phyloP scores from a whole-genome alignment of 2,888 invertebrate species.

The Automeris io region DNA sequence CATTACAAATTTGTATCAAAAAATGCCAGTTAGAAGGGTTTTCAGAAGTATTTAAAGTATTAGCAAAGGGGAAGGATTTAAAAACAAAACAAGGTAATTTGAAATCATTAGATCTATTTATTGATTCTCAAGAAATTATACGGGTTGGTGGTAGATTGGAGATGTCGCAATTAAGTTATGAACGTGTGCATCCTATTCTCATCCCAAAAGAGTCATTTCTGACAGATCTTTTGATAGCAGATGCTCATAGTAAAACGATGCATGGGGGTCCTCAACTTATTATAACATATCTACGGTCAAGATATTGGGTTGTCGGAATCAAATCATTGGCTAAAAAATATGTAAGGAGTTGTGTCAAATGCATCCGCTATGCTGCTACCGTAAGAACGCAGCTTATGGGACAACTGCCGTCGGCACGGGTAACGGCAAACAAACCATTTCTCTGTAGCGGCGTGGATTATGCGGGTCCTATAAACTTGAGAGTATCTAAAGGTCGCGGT shows the following conservation, averaged over 20 bases:
- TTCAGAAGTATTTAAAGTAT: not conserved
- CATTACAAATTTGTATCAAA: not conserved
- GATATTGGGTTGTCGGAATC: not conserved
- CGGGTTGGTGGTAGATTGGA: conserved; percentile 11
- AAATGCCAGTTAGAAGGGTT: not conserved
- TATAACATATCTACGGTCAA: not conserved
- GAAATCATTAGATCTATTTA: not conserved
- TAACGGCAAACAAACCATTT: conserved; percentile 4
- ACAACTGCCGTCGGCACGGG: conserved; percentile 6
- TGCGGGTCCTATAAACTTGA: conserved; percentile 6
- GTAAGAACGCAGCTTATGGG: conserved; percentile 7
- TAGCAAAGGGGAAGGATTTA: no score
- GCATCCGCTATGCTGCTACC: not conserved
- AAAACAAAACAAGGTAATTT: no score
- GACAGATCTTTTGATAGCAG: conserved; percentile 12
- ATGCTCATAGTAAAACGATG: conserved; percentile 16
- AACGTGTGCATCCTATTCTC: conserved; percentile 16
- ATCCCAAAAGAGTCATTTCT: conserved; percentile 9
- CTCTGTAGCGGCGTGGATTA: conserved; percentile 1
- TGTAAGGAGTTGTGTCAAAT: not conserved
- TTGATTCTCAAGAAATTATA: conserved; percentile 1
- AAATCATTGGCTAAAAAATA: not conserved
- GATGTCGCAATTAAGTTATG: conserved; percentile 4
- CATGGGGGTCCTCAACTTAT: not conserved
- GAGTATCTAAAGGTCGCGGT: conserved; percentile 5